Evolutionary conservation across 2,888 invertebrate species (phyloP).

Genomic region (Tenodera sinensis): DNA sequence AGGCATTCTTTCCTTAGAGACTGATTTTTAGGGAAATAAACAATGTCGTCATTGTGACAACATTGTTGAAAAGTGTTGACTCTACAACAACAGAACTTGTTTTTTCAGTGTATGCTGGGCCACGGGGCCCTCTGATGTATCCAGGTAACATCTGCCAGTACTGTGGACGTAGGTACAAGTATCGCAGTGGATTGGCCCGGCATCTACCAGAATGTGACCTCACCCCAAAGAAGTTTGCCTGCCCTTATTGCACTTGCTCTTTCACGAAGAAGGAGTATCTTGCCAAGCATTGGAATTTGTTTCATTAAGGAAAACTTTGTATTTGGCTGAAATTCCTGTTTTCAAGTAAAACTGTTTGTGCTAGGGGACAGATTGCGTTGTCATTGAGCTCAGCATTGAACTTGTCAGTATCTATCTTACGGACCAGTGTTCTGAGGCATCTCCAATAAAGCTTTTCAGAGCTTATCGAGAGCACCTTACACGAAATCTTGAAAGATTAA

Average conservation of each 20-base stretch:
- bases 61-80: not conserved
- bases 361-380: not conserved
- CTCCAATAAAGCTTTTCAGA: not conserved
- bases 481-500: not conserved
- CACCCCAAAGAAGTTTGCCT: constrained; percentile 12
- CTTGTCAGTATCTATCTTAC: not conserved
- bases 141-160: constrained; percentile 32
- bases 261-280: constrained; percentile 9
- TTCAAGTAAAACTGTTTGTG: not conserved
- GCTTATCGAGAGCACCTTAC: not conserved
- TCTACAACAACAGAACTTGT: not conserved
- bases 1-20: not conserved
- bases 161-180: constrained; percentile 40
- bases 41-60: not conserved
- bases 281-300: constrained; percentile 3
- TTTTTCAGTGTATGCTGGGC: constrained; percentile 12
- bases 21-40: not conserved
- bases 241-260: constrained; percentile 11
- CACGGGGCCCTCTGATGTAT: constrained; percentile 9
- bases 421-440: not conserved
- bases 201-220: constrained; percentile 40
- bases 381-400: not conserved
- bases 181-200: constrained; percentile 41
- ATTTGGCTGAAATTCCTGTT: not conserved
- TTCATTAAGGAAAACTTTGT: not conserved